Evolutionary conservation across 2,113 vertebrate species (phyloP).

Genomic region (Cyphomyrus discorhynchus): DNA sequence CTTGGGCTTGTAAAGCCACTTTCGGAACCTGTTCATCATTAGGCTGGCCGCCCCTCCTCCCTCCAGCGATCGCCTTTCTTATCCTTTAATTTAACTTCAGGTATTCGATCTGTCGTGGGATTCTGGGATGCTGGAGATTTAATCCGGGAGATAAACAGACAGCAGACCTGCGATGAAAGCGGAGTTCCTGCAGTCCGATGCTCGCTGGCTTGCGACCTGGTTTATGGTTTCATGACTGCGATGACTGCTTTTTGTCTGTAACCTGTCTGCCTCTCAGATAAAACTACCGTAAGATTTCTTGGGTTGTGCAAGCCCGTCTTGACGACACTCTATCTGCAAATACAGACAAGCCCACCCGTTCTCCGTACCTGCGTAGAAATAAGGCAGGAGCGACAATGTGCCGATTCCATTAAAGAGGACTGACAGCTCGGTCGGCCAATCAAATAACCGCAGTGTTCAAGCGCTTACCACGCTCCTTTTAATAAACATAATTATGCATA

Average conservation of each 20-base stretch:
- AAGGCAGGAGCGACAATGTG: not conserved
- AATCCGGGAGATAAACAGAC: not conserved
- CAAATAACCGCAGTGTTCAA: not conserved
- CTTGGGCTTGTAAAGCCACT: conserved; percentile 97
- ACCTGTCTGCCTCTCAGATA: not conserved
- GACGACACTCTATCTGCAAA: not conserved
- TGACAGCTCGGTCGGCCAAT: conserved; percentile 4
- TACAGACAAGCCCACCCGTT: not conserved
- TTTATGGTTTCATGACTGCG: not conserved
- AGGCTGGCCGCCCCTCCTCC: conserved; percentile 49
- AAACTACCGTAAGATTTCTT: not conserved
- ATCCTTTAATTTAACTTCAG: not conserved
- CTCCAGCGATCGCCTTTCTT: not conserved
- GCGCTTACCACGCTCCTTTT: not conserved
- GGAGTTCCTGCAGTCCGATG: not conserved
- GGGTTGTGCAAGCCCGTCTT: not conserved
- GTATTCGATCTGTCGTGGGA: not conserved
- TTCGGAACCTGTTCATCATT: conserved; percentile 93
- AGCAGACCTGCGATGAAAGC: not conserved
- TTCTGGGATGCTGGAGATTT: not conserved
- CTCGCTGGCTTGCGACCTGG: not conserved
- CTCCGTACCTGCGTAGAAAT: not conserved
- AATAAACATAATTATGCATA: not conserved
- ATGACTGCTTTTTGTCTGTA: not conserved
- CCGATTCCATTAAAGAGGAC: not conserved